phyloP scores from a whole-genome alignment of 2,113 vertebrate genomes.

The Microtus ochrogaster region DNA sequence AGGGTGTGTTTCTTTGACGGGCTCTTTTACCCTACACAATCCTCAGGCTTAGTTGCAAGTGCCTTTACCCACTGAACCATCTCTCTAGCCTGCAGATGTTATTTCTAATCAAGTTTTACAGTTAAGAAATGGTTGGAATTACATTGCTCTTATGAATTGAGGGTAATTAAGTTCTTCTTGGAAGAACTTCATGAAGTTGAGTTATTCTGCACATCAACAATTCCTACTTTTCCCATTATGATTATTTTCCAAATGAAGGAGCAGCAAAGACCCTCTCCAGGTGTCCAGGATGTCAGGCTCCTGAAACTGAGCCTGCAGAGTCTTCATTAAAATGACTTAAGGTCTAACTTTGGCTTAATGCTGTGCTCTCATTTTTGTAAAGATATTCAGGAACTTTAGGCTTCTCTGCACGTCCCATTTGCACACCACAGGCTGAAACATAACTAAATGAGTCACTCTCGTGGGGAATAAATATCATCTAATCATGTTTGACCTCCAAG shows the following conservation, averaged over 20 bases:
- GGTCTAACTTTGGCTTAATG: background rate
- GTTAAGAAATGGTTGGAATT: constrained; percentile 15
- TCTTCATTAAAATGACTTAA: constrained; percentile 7
- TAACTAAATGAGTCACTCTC: constrained; percentile 47
- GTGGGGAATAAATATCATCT: constrained; percentile 19
- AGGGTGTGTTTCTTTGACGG: background rate
- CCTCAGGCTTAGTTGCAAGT: background rate
- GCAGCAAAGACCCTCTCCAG: background rate
- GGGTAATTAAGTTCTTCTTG: background rate
- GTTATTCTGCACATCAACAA: background rate
- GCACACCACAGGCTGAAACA: constrained; percentile 18
- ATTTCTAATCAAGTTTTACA: background rate
- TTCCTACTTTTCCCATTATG: background rate
- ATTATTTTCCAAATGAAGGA: constrained; percentile 1
- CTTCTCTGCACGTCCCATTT: constrained; percentile 32
- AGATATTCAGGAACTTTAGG: background rate
- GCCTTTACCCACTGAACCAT: background rate
- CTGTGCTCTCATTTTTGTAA: constrained; percentile 47
- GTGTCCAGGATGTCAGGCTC: background rate
- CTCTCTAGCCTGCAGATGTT: background rate
- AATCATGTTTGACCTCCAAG: constrained; percentile 28
- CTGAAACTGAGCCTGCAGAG: background rate
- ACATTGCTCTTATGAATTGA: background rate
- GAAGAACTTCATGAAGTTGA: constrained; percentile 13
- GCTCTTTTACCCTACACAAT: background rate